A percentile compares a stretch with the other conserved stretches of the same genome.
Evolutionary conservation across 1,140 invertebrate genomes (phyloP).

Genomic region (Onthophagus taurus): DNA sequence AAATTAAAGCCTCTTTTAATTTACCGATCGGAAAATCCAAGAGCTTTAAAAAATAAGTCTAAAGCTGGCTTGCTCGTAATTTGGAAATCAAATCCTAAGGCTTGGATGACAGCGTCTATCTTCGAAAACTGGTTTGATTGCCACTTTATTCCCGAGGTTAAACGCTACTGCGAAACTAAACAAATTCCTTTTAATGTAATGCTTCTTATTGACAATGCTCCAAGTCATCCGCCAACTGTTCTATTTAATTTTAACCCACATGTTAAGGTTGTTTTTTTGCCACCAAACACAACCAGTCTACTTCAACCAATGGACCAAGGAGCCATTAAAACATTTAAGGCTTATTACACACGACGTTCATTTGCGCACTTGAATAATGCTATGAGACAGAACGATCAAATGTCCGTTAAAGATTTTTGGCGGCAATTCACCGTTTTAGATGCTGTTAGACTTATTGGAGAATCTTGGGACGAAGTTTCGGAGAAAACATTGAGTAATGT

Average conservation of each 20-base stretch:
- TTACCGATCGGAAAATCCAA: conserved; percentile 36
- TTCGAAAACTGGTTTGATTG: conserved; percentile 33
- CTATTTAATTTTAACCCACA: conserved; percentile 17
- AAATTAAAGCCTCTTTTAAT: conserved; percentile 39
- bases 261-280: conserved; percentile 33
- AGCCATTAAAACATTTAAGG: too few relatives aligned
- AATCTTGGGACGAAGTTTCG: conserved; percentile 5
- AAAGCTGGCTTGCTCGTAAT: conserved; percentile 33
- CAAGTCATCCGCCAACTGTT: conserved; percentile 18
- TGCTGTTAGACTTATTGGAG: conserved; percentile 5
- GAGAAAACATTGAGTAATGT: background rate
- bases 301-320: too few relatives aligned
- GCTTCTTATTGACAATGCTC: conserved; percentile 36
- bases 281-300: conserved; percentile 28
- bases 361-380: background rate
- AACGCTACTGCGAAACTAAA: background rate
- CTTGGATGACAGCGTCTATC: conserved; percentile 32
- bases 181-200: conserved; percentile 9
- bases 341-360: too few relatives aligned
- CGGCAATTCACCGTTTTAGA: conserved; percentile 7
- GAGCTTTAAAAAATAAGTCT: conserved; percentile 34
- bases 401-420: conserved; percentile 2
- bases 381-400: too few relatives aligned
- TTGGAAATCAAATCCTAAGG: conserved; percentile 35
- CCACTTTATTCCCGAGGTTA: conserved; percentile 19